phyloP scores from a whole-genome alignment of 2,797 vertebrate genomes.

The Siniperca undulata region DNA sequence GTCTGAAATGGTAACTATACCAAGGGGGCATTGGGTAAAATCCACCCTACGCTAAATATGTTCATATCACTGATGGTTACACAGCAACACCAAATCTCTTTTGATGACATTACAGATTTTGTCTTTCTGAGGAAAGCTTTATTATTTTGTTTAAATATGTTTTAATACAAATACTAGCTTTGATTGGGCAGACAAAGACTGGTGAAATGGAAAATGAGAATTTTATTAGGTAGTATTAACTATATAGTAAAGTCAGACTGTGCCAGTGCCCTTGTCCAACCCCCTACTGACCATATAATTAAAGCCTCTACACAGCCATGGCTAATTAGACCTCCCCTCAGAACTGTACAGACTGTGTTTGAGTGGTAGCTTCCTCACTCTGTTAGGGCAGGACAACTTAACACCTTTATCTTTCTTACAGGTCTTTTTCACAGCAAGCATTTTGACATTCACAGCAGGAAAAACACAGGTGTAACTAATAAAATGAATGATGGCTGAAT shows the following conservation, averaged over 20 bases:
- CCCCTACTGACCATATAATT: background rate
- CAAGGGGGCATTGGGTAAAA: background rate
- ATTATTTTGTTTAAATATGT: background rate
- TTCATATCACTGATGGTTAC: background rate
- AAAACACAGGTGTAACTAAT: background rate
- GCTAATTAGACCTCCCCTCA: background rate
- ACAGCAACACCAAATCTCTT: background rate
- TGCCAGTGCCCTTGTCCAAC: background rate
- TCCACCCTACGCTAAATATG: too few species aligned
- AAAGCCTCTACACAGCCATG: background rate
- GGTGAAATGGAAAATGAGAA: background rate
- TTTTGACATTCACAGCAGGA: background rate
- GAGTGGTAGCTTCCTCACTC: background rate
- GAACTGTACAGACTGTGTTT: background rate
- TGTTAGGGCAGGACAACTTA: background rate
- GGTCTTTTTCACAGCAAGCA: background rate
- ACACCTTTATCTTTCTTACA: too few species aligned
- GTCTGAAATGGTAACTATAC: slow-evolving; percentile 93
- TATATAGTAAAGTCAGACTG: background rate
- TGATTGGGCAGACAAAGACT: background rate
- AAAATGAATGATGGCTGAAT: background rate
- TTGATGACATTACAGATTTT: background rate
- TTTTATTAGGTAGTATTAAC: background rate
- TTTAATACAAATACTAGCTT: background rate
- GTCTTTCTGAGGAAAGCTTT: background rate